phyloP scores from a whole-genome alignment of 1,140 invertebrate genomes.

The Habropoda laboriosa region DNA sequence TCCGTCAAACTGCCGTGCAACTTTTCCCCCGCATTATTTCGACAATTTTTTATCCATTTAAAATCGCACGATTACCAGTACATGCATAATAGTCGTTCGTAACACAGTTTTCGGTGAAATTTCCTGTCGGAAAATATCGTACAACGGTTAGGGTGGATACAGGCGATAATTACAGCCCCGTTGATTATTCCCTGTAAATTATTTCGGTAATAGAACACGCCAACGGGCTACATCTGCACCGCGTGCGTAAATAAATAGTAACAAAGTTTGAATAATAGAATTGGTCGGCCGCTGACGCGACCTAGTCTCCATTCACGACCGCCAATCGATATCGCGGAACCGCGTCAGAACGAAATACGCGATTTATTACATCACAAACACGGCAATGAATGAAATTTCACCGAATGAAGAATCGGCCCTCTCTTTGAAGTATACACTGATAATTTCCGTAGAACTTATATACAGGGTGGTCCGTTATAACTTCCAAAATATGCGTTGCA shows the following conservation, averaged over 20 bases:
- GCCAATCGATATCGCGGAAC: constrained; percentile 2
- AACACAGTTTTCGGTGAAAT: neutral
- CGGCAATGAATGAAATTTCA: constrained; percentile 30
- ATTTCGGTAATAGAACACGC: neutral
- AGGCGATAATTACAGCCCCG: neutral
- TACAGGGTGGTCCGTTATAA: too few relatives aligned
- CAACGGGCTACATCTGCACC: neutral
- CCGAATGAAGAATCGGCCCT: neutral
- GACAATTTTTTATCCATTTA: neutral
- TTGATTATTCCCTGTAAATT: neutral
- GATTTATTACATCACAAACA: constrained; percentile 20
- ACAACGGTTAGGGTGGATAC: too few relatives aligned
- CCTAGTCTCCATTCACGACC: constrained; percentile 26
- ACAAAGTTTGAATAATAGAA: constrained; percentile 1
- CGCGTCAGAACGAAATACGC: neutral
- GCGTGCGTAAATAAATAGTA: constrained; percentile 6
- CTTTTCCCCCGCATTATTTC: neutral
- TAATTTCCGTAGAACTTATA: too few relatives aligned
- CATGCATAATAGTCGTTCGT: neutral
- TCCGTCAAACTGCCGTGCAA: neutral
- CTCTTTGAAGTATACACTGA: neutral
- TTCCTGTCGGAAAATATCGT: too few relatives aligned
- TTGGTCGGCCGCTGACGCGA: neutral
- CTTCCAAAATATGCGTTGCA: too few relatives aligned
- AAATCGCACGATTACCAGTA: neutral